Base-by-base conservation (phyloP, 1,140 invertebrate genomes). In the Zaprionus camerounensis region DNA sequence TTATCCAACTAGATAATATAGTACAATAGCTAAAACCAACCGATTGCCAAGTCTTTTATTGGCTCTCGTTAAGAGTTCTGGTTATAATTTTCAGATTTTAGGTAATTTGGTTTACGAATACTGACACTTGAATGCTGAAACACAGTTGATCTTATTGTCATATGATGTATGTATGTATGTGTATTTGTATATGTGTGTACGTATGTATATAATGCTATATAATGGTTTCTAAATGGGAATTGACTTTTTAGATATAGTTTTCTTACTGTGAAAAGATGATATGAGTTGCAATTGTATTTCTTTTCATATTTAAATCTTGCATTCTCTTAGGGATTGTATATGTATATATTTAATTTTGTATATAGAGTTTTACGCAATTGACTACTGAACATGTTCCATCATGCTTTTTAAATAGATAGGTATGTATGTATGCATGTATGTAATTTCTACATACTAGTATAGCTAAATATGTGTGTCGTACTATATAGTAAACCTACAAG, bases 121-220 rank as follows among this genome's bases (percentile, higher is more conserved):
- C 87, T 91, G 83, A 87, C 78, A 84, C 83, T 84, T 88, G 88
- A 82, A 82, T 91, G 78, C 67, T 91, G 88, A 91, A 91, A 91
- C 88, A 91, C 88, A 91, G 88, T 91, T 91, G 88, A 91, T 88
- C 84, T 91, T 91, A 91, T 91, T 91, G 88, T 91, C 88, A 91
- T 91, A 88, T 84, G 81, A 91, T 84, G 82, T 63, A 76, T 84
- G 71, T 71, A 66, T 66, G 53, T 81, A 59, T 66, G 53, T 22
- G 20, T 22, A 22, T 59, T 55, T 67, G 61, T 71, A 55, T 65
- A 31, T 65, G 61, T 71, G 49, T 62, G 22, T 70, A 71, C 79
- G 59, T 66, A 75, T 64, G 51, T 79, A 71, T 55, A 38, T 72
- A 67, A 76, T 81, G 56, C 7, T 62, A 64, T 63, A 51, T 73